Percentiles rank a stretch among this genome's conserved stretches.
phyloP scores from a whole-genome alignment of 2,113 vertebrate genomes.

The Atractosteus spatula region DNA sequence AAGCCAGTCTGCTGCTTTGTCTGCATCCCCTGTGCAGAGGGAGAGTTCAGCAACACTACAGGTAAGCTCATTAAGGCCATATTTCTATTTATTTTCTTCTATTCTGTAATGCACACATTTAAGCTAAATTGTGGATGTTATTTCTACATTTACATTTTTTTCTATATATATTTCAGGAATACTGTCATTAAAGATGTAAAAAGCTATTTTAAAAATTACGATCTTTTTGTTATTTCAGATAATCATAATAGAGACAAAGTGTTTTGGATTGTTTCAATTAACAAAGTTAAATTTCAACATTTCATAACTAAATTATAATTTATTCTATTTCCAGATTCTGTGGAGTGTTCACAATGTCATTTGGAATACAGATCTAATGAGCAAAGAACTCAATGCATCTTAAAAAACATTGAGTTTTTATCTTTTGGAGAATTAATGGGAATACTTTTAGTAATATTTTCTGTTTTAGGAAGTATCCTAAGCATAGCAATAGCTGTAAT shows the following conservation, averaged over 20 bases:
- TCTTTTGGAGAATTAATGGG: conserved; percentile 42
- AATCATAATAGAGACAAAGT: neutral
- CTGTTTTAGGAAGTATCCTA: conserved; percentile 34
- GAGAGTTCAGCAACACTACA: no score
- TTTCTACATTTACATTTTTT: no score
- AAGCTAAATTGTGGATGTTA: no score
- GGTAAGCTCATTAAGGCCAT: no score
- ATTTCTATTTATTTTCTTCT: conserved; percentile 21
- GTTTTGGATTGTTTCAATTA: neutral
- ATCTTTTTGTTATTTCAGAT: conserved; percentile 33
- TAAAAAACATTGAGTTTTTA: conserved; percentile 44
- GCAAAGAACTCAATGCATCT: conserved; percentile 31
- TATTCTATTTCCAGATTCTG: conserved; percentile 41
- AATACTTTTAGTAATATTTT: conserved; percentile 21
- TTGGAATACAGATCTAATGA: conserved; percentile 43
- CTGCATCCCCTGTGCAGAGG: no score
- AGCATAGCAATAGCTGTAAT: conserved; percentile 31
- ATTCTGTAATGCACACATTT: conserved; percentile 11
- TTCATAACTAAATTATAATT: no score
- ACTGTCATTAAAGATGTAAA: conserved; percentile 36
- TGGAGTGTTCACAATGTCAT: conserved; percentile 40
- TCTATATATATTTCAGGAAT: conserved; percentile 44
- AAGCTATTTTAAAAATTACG: conserved; percentile 47
- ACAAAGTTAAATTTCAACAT: conserved; percentile 8
- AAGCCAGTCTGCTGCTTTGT: no score